Evolutionary conservation across 2,888 invertebrate genomes (phyloP).

Genomic region (Chironomus tentans): DNA sequence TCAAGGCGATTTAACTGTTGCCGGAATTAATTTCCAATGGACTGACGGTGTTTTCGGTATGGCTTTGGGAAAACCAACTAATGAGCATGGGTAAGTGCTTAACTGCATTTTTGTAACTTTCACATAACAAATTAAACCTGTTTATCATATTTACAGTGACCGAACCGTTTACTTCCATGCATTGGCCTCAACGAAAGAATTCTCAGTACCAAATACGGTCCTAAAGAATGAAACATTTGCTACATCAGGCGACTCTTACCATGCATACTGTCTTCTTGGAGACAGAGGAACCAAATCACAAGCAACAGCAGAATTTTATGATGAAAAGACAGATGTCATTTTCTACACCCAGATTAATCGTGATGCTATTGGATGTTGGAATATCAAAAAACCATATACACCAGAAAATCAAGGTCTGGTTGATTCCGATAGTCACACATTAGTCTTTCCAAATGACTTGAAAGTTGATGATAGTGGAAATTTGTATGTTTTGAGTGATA

Average conservation of each 20-base stretch:
- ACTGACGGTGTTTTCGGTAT: conserved; percentile 73
- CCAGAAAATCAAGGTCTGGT: conserved; percentile 58
- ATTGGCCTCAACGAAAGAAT: conserved; percentile 69
- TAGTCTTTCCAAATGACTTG: conserved; percentile 71
- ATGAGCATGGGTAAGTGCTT: conserved; percentile 46
- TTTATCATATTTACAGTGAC: conserved; percentile 38
- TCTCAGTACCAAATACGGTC: conserved; percentile 63
- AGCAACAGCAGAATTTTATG: conserved; percentile 63
- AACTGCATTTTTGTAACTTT: not conserved
- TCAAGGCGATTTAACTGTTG: conserved; percentile 64
- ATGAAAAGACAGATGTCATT: conserved; percentile 56
- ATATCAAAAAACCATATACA: conserved; percentile 53
- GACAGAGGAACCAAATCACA: conserved; percentile 59
- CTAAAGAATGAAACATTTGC: conserved; percentile 63
- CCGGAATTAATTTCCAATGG: conserved; percentile 76
- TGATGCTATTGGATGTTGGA: conserved; percentile 76
- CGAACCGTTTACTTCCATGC: conserved; percentile 75
- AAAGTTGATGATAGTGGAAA: conserved; percentile 55
- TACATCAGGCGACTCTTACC: conserved; percentile 56
- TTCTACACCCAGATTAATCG: conserved; percentile 67
- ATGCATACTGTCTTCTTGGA: conserved; percentile 62
- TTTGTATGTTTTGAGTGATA: conserved; percentile 69
- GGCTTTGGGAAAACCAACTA: conserved; percentile 51
- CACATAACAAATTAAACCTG: not conserved
- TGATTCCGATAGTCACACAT: conserved; percentile 54